Percentiles rank a stretch among this genome's conserved stretches.
Evolutionary conservation across 30 jellyfish, hydroid and myxozoan species (phyloP).

Genomic region (Hydractinia symbiolongicarpus): DNA sequence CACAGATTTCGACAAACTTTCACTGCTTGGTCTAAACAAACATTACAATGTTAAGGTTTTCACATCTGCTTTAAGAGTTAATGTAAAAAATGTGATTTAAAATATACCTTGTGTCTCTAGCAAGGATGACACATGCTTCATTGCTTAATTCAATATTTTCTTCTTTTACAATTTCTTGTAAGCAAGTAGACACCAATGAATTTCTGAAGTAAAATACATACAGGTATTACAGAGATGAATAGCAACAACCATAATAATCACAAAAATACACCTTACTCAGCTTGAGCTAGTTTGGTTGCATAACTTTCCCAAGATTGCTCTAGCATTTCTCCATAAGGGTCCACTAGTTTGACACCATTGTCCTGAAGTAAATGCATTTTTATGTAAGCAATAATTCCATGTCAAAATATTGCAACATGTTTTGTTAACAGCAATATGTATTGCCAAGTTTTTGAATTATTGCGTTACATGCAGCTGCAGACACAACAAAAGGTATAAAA

Average conservation of each 20-base stretch:
- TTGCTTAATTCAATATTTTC: constrained; percentile 34
- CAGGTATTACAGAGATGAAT: background rate
- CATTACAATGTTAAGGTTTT: background rate
- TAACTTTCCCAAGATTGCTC: constrained; percentile 83
- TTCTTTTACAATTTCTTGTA: constrained; percentile 37
- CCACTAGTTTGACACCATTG: constrained; percentile 89
- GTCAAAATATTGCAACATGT: background rate
- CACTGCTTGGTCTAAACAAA: constrained; percentile 72
- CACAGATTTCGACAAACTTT: constrained; percentile 29
- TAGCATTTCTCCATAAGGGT: constrained; percentile 96
- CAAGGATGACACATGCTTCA: constrained; percentile 60
- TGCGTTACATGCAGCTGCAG: too few species aligned
- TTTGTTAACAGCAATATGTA: background rate
- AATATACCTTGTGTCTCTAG: constrained; percentile 82
- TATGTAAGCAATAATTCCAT: background rate
- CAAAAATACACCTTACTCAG: constrained; percentile 34
- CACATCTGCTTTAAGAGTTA: background rate
- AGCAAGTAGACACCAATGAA: constrained; percentile 24
- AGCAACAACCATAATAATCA: background rate
- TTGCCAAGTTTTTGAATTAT: background rate
- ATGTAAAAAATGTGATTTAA: background rate
- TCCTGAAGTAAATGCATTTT: constrained; percentile 49
- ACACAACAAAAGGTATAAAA: too few species aligned
- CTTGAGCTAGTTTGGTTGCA: constrained; percentile 81
- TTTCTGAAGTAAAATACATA: constrained; percentile 29